Base-by-base conservation (phyloP, 1,140 invertebrate species). In the Chrysopa pallens region DNA sequence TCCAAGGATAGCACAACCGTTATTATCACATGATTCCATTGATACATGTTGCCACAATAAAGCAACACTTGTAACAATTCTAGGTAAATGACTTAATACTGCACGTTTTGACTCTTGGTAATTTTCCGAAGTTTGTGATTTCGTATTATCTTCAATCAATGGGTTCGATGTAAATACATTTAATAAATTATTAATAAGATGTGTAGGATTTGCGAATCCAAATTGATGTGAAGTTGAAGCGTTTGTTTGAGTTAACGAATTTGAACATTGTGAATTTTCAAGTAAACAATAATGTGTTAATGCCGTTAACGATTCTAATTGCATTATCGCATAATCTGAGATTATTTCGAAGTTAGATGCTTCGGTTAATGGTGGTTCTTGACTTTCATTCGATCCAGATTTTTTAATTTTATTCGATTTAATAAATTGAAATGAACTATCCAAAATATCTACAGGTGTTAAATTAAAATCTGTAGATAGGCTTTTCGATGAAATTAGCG, bases 201-300 rank as follows among this genome's bases (percentile, higher is more conserved):
- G 77, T 2, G 72, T 72, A 1, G 74, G 73, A 61, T 75, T 76
- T n/a, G 68, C 66, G 17, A 23, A 23, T 23, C 17, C 17, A 23
- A 23, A 23, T 29, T 59, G 66, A 12, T 68, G 63, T 5, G 39
- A 61, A 52, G 49, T 63, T 63, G 7, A 61, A 59, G 42, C 61
- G 67, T 8, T 67, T 57, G 8, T 71, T 70, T 33, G 61, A 58
- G 48, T 64, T 65, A 14, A 54, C 59, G 48, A 76, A 74, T 52
- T 74, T 75, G 14, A 74, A 69, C 6, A 70, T 58, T 71, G 64
- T n/a, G 70, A 71, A 3, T 74, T 66, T 57, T 91, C 84, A 47
- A 91, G 61, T 11, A 92, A 62, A 51, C 85, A 90, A 60, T 85
- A 90, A 59, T 92, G 87, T 50, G 83, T 75, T 6, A 92, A 61